These are phyloP conservation scores for Conger conger DNA, from an alignment of 2,113 vertebrate species.

Conservation along the genomic window DNA sequence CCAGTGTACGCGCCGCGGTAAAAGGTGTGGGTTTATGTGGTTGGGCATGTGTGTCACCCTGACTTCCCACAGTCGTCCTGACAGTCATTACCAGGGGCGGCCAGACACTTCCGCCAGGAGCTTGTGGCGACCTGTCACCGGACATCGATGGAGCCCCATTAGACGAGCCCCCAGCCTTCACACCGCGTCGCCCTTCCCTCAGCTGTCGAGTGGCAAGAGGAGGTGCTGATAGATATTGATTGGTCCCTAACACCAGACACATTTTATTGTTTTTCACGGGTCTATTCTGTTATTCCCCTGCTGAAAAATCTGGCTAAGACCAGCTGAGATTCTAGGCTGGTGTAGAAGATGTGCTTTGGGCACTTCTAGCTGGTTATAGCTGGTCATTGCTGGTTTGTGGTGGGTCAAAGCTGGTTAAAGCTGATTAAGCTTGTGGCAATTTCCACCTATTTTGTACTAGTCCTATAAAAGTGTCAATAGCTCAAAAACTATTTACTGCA, in stretches of 20 bases:
- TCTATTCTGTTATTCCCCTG: neutral
- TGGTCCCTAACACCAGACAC: neutral
- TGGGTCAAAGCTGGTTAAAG: too few relatives aligned
- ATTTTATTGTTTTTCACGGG: conserved; percentile 1
- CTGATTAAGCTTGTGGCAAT: too few relatives aligned
- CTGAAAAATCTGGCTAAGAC: too few relatives aligned
- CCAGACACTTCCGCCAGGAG: neutral
- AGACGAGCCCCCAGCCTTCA: conserved; percentile 10
- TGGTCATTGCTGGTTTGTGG: too few relatives aligned
- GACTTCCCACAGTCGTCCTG: neutral
- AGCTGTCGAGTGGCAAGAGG: neutral
- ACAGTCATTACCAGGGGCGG: neutral
- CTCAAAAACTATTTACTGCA: too few relatives aligned
- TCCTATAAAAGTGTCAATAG: too few relatives aligned
- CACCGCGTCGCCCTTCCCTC: neutral
- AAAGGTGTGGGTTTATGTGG: conserved; percentile 21
- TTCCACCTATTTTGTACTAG: too few relatives aligned
- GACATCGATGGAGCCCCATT: conserved; percentile 10
- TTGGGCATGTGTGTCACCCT: conserved; percentile 10
- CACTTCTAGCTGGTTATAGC: too few relatives aligned
- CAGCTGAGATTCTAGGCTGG: too few relatives aligned
- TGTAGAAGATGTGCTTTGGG: too few relatives aligned
- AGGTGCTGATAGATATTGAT: conserved; percentile 2
- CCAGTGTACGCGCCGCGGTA: neutral
- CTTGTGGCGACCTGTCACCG: neutral